phyloP scores from a whole-genome alignment of 2,113 vertebrate species.

The Machaerirhynchus nigripectus region DNA sequence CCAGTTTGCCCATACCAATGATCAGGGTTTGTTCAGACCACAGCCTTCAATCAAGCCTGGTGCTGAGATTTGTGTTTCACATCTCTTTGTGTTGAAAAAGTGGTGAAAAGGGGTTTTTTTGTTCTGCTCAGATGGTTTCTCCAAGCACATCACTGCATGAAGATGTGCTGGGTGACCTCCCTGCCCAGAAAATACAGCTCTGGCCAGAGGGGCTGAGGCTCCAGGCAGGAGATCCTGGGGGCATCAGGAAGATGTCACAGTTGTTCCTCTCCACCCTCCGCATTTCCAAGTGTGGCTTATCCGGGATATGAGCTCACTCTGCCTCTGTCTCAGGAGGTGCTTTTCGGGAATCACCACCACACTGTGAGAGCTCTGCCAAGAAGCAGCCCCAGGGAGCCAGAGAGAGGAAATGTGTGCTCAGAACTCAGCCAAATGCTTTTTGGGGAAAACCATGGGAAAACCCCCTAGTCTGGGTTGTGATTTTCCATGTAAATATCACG shows the following conservation, averaged over 20 bases:
- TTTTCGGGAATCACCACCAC: background rate
- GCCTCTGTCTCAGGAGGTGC: background rate
- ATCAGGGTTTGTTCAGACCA: background rate
- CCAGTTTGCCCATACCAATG: rapidly evolving
- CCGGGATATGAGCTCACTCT: background rate
- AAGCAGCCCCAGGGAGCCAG: background rate
- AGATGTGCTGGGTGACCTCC: background rate
- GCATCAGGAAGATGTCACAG: background rate
- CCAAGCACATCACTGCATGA: background rate
- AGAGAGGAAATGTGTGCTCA: background rate
- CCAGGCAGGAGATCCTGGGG: rapidly evolving
- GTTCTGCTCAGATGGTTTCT: background rate
- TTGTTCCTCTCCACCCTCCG: background rate
- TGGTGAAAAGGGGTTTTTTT: background rate
- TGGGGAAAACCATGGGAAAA: background rate
- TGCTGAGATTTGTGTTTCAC: background rate
- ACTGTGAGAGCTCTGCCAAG: background rate
- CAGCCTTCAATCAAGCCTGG: background rate
- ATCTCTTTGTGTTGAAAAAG: background rate
- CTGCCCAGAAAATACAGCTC: background rate
- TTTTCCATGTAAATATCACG: background rate
- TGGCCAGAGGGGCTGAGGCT: background rate
- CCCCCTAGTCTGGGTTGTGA: background rate
- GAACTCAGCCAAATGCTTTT: background rate
- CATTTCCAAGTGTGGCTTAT: background rate